A percentile compares a stretch with the other conserved stretches of the same genome.
These are phyloP conservation scores for Sander vitreus DNA, from an alignment of 2,113 vertebrate species.

Conservation along the genomic window DNA sequence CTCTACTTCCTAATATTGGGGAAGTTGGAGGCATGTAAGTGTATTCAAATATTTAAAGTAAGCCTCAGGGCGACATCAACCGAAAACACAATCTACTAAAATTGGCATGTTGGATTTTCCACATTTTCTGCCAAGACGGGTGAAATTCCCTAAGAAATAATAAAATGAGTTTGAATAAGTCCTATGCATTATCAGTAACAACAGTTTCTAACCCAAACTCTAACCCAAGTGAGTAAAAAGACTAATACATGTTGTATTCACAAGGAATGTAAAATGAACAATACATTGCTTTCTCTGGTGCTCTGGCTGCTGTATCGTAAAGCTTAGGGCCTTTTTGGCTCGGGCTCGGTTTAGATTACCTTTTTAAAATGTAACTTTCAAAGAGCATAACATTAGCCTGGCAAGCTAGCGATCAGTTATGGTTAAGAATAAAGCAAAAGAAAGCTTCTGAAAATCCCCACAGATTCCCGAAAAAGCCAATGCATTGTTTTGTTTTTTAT, in stretches of 20 bases:
- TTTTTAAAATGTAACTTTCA: too few relatives aligned
- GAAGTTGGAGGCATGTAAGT: constrained; percentile 22
- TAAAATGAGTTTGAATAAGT: constrained; percentile 43
- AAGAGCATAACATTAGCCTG: too few relatives aligned
- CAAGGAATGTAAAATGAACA: constrained; percentile 12
- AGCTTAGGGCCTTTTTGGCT: too few relatives aligned
- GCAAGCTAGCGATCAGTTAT: too few relatives aligned
- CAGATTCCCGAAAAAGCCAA: too few relatives aligned
- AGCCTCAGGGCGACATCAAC: constrained; percentile 35
- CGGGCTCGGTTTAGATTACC: too few relatives aligned
- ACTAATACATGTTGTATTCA: constrained; percentile 14
- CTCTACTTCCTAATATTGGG: constrained; percentile 1
- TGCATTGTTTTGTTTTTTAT: too few relatives aligned
- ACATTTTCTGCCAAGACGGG: constrained; percentile 5
- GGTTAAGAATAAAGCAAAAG: too few relatives aligned
- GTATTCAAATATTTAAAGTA: constrained; percentile 38
- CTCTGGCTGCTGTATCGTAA: background rate
- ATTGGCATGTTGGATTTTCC: constrained; percentile 43
- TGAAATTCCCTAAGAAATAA: constrained; percentile 30
- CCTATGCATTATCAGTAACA: background rate
- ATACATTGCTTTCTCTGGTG: background rate
- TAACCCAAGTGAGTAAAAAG: background rate
- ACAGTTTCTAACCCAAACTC: too few relatives aligned
- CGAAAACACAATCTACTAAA: constrained; percentile 25
- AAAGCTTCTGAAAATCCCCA: too few relatives aligned